Base-by-base conservation (phyloP, 2,888 invertebrate species). In the Plagodis pulveraria region DNA sequence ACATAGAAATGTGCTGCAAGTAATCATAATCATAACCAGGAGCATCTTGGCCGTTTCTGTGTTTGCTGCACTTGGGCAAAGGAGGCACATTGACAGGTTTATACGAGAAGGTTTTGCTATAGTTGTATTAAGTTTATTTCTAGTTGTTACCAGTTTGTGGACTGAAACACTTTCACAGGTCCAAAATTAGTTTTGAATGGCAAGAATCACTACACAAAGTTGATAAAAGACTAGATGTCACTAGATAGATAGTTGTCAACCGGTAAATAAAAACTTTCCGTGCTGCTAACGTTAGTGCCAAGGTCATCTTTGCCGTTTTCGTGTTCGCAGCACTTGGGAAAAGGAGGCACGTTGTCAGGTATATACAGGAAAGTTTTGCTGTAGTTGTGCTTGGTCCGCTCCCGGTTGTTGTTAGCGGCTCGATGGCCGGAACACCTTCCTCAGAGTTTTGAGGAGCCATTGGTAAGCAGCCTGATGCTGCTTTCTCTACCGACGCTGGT, bases 401-500 rank as follows among this genome's bases (percentile, higher is more conserved):
- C 83, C 50, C 74, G 76, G 70, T 88, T 86, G 75, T 87, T 87
- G 74, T 86, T 83, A 71, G 84, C 83, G 73, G 67, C 72, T 70
- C 75, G 80, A 8, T 52, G 56, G 80, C 84, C 84, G 70, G 65
- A 70, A 52, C 66, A 67, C 85, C 85, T 77, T 68, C 78, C 88
- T 92, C 91, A 92, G 83, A 91, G 90, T 60, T 91, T 91, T 48
- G 91, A 91, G 0, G 89, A 80, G 2, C 91, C 91, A 69, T 91
- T 91, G 80, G 88, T 89, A 1, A 91, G 69, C 0, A 91, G 81
- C 0, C 89, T 84, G 57, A 91, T 78, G 82, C 91, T 92, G 78
- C 89, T 91, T 52, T 91, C 91, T 0, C 89, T 85, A 0, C 88
- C 91, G 2, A 89, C 80, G 63, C 90, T 90, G 6, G 90, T 87